Base-by-base conservation (phyloP, 2,113 vertebrate species). In the Syngnathus floridae region DNA sequence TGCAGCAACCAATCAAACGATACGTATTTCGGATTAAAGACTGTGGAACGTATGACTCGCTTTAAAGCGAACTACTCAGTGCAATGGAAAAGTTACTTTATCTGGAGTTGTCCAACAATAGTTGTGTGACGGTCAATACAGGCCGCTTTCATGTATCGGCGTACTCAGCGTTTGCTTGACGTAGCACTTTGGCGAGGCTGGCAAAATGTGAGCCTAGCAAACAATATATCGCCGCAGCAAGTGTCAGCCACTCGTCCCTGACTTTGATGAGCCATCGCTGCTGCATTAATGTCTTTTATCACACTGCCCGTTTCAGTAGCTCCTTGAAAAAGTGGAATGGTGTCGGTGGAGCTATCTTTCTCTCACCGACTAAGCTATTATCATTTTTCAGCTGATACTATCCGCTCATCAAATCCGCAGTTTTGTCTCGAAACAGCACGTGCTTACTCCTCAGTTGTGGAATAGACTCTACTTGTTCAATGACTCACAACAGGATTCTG, bases 261-360 rank as follows among this genome's bases (percentile, higher is more conserved):
- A 56, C 54, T 56, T 56, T 56, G 54, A 56, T 35, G 54, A 56
- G 54, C 54, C 54, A 56, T 36, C 14, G 54, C 54, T 56, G 54
- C 54, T 56, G 54, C 54, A 56, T 56, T 56, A 56, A 56, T 14
- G 26, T 31, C 26, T 56, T 56, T 56, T 35, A 56, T 56, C 54
- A 56, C 54, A 56, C 26, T 56, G 54, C 22, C 26, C 52, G n/a
- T 55, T 55, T 55, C 22, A 35, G 54, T 56, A 16, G 54, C 54
- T 35, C 26, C 54, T 56, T 56, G 54, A 56, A 56, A 56, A 56
- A 56, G 54, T 56, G 54, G 35, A 35, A 56, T 56, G 54, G 26
- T 56, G 54, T 35, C 4, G 26, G 14, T 35, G 54, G 12, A 35
- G 54, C 54, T 36, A 56, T 56, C 54, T 56, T 56, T 56, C 54